phyloP scores from a whole-genome alignment of 2,113 vertebrate species.

The Mohoua ochrocephala region DNA sequence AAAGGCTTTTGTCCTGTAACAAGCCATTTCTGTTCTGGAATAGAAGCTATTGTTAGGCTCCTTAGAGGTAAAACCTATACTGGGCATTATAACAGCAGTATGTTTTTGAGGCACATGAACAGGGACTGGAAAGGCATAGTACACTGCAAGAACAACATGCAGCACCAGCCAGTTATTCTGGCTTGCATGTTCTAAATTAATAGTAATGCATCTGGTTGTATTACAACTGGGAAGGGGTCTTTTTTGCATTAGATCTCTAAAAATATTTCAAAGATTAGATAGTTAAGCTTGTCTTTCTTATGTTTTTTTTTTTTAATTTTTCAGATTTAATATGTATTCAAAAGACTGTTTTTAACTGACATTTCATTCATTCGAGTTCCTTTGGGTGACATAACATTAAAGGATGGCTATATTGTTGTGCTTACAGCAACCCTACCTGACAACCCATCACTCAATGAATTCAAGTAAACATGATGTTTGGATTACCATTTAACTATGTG shows the following conservation, averaged over 20 bases:
- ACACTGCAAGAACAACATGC: neutral
- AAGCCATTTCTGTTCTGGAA: slow-evolving; percentile 63
- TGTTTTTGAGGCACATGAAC: neutral
- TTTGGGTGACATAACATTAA: neutral
- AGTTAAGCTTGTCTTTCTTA: neutral
- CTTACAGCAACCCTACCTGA: neutral
- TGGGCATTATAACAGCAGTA: neutral
- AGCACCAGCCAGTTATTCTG: neutral
- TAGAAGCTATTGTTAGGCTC: slow-evolving; percentile 53
- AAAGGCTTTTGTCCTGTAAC: slow-evolving; percentile 50
- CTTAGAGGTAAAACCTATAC: slow-evolving; percentile 45
- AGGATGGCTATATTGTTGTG: neutral
- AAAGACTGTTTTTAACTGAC: neutral
- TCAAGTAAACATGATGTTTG: neutral
- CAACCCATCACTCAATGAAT: neutral
- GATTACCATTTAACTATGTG: neutral
- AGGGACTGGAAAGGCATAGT: neutral
- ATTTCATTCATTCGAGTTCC: neutral
- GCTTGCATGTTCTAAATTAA: neutral
- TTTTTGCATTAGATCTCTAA: neutral
- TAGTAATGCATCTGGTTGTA: neutral
- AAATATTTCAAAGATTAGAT: neutral
- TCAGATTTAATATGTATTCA: neutral
- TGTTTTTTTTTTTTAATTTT: neutral
- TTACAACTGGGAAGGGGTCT: neutral